Conservation (phyloP, 2,797 vertebrate species). For the Eulemur coronatus region DNA sequence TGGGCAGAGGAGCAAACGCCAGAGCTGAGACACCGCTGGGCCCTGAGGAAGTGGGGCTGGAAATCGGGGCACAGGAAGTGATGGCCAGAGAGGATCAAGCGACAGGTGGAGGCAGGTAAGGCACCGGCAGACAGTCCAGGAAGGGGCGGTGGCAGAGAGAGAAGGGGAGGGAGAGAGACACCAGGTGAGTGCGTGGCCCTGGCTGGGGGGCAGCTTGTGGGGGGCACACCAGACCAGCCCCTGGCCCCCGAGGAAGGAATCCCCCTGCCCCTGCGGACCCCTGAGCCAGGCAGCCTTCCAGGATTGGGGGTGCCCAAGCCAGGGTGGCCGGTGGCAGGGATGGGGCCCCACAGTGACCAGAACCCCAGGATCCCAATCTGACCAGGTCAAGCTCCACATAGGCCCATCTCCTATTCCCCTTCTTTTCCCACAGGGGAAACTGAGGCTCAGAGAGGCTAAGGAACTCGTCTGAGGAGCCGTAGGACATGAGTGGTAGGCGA, state of each 20-base stretch:
- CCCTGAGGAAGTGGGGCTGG: background rate
- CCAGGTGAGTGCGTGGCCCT: background rate
- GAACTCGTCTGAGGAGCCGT: background rate
- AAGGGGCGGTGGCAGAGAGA: accelerated
- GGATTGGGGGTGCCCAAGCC: no score
- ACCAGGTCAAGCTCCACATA: accelerated
- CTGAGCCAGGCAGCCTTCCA: background rate
- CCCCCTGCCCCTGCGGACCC: accelerated
- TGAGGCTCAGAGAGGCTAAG: background rate
- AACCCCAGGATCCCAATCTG: background rate
- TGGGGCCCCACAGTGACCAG: background rate
- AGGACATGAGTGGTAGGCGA: background rate
- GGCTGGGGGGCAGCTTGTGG: background rate
- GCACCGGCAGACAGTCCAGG: background rate
- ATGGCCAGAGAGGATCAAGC: background rate
- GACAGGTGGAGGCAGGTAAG: background rate
- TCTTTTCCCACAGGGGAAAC: background rate
- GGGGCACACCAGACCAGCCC: background rate
- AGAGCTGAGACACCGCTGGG: background rate
- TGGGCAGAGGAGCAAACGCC: background rate
- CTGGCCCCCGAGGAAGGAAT: background rate
- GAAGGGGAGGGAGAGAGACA: accelerated
- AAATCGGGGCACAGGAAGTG: accelerated
- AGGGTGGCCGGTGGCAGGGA: accelerated
- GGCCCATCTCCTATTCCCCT: background rate